Conservation (phyloP, 2,797 vertebrate genomes). For the Spheniscus humboldti region DNA sequence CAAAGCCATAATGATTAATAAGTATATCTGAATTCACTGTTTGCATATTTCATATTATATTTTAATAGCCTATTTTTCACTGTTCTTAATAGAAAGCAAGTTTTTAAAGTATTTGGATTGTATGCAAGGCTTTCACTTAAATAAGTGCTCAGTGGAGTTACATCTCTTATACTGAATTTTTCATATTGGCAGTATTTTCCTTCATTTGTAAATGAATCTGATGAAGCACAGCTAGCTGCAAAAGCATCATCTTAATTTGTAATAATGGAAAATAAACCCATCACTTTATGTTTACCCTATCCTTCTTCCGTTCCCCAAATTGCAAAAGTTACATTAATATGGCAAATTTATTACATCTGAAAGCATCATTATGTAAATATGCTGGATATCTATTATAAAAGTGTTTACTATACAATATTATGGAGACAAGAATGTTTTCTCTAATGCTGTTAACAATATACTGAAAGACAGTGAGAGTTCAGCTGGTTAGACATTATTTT, state of each 20-base stretch:
- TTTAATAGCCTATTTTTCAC: background rate
- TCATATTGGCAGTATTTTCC: slow-evolving; percentile 25
- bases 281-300: background rate
- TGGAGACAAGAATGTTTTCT: background rate
- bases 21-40: background rate
- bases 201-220: slow-evolving; percentile 24
- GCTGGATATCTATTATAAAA: slow-evolving; percentile 28
- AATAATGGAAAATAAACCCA: slow-evolving; percentile 47
- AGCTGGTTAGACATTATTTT: background rate
- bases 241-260: slow-evolving; percentile 11
- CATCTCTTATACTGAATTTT: background rate
- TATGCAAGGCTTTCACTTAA: background rate
- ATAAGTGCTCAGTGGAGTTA: background rate
- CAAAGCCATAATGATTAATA: background rate
- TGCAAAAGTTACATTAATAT: slow-evolving; percentile 11
- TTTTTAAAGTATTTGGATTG: background rate
- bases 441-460: background rate
- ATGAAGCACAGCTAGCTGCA: slow-evolving; percentile 21
- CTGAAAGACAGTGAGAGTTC: background rate
- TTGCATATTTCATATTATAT: background rate
- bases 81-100: background rate
- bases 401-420: slow-evolving; percentile 19
- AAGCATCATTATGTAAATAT: slow-evolving; percentile 54
- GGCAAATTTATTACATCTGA: slow-evolving; percentile 43
- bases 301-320: background rate